Percentiles rank a stretch among this genome's conserved stretches.
phyloP scores from a whole-genome alignment of 2,113 vertebrate genomes.

The Aix galericulata region DNA sequence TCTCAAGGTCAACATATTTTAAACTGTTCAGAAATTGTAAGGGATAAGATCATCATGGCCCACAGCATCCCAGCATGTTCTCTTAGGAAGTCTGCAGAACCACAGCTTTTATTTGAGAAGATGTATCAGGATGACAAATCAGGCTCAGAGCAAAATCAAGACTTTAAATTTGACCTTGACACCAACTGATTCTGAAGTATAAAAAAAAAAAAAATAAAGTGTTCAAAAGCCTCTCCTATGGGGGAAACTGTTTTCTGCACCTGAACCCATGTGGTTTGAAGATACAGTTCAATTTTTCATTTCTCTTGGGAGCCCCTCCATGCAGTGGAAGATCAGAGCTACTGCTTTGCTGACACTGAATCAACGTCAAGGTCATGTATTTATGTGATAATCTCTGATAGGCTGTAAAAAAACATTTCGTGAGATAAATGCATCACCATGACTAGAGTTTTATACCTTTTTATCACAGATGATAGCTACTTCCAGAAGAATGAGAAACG shows the following conservation, averaged over 20 bases:
- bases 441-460: background rate
- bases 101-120: background rate
- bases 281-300: constrained; percentile 33
- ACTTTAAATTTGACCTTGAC: background rate
- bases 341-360: background rate
- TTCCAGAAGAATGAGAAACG: background rate
- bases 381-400: constrained; percentile 19
- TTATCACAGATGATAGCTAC: background rate
- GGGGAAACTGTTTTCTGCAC: constrained; percentile 13
- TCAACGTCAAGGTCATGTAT: background rate
- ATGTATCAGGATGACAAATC: background rate
- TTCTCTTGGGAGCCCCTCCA: background rate
- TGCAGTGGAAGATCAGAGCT: background rate
- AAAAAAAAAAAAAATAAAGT: background rate
- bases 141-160: background rate
- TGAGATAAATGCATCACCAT: background rate
- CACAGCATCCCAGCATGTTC: background rate
- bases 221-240: background rate
- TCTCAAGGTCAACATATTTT: background rate
- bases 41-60: background rate
- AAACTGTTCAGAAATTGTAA: background rate
- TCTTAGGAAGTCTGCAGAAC: background rate
- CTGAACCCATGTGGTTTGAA: background rate
- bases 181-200: background rate
- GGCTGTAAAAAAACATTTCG: background rate